Percentiles rank a stretch among this genome's conserved stretches.
Evolutionary conservation across 2,888 invertebrate species (phyloP).

Genomic region (Timandra comae): DNA sequence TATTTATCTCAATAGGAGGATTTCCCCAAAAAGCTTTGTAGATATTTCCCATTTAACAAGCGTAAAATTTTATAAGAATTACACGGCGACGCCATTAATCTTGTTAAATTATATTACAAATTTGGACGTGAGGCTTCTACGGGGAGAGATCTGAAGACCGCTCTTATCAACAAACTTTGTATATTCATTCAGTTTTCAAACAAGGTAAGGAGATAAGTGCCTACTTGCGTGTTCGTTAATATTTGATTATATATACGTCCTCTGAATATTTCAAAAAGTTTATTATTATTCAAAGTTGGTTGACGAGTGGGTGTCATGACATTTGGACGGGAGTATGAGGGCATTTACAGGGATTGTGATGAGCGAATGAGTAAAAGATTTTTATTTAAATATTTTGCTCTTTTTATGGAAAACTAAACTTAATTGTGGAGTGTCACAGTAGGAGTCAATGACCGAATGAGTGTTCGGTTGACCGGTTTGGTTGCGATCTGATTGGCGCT

Average conservation of each 20-base stretch:
- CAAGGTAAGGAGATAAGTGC: conserved; percentile 31
- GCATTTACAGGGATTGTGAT: conserved; percentile 4
- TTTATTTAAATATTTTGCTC: conserved; percentile 3
- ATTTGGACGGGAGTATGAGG: neutral
- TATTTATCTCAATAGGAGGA: too few relatives aligned
- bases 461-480: conserved; percentile 61
- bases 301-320: neutral
- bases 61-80: conserved; percentile 17
- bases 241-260: conserved; percentile 26
- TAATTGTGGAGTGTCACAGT: conserved; percentile 36
- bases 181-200: conserved; percentile 15
- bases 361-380: neutral
- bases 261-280: conserved; percentile 28
- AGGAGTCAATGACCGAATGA: conserved; percentile 57
- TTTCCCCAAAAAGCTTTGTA: too few relatives aligned
- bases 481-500: conserved; percentile 71
- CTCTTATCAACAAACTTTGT: conserved; percentile 32
- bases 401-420: conserved; percentile 18
- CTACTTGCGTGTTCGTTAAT: conserved; percentile 34
- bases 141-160: conserved; percentile 20
- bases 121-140: conserved; percentile 20
- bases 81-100: conserved; percentile 18
- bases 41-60: conserved; percentile 5
- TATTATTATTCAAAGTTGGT: conserved; percentile 5
- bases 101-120: conserved; percentile 26